Evolutionary conservation across 2,888 invertebrate genomes (phyloP), one percentile per base, ranked within the genome.

Genomic region (Thymelicus acteon): DNA sequence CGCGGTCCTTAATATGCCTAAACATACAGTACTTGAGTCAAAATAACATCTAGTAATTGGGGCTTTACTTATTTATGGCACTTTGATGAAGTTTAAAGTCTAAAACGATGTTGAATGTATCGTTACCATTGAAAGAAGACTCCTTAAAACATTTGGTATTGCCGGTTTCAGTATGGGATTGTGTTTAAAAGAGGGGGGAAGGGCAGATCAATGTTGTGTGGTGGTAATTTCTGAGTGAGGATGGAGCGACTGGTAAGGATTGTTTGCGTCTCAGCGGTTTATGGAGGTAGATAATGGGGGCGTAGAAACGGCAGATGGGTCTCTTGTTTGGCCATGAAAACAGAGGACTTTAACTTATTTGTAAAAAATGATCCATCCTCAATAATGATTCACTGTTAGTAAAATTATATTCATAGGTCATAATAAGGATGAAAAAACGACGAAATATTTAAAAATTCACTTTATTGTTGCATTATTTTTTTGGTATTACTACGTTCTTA

Each of bases 221-320:
- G 87, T 80, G 72, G 77, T 79, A 81, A 83, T 84, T 85, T 85
- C 78, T 81, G 80, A 83, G 82, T 82, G 82, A 85, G 82, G 84
- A 87, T 85, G 82, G 74, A 81, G 31, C 57, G 79, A 79, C 80
- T 85, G 77, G 78, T 82, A 80, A 84, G 86, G 88, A 91, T 88
- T 91, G 89, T 89, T 89, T 88, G 85, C 83, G 81, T 85, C 84
- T 83, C 84, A 83, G 83, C 82, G 86, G 89, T 90, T 91, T 91
- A 90, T 88, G 86, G 85, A 85, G 83, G 83, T 81, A 85, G 86
- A 88, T 90, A 90, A 89, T 90, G 84, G 85, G 81, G 77, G 82
- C 82, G 85, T 84, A 86, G 82, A 80, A 85, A 86, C 81, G 78
- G 86, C 91, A 90, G 89, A 88, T 90, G 90, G 80, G 89, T 82